phyloP scores from a whole-genome alignment of 1,140 invertebrate species.

The Harlomillsia oculata region DNA sequence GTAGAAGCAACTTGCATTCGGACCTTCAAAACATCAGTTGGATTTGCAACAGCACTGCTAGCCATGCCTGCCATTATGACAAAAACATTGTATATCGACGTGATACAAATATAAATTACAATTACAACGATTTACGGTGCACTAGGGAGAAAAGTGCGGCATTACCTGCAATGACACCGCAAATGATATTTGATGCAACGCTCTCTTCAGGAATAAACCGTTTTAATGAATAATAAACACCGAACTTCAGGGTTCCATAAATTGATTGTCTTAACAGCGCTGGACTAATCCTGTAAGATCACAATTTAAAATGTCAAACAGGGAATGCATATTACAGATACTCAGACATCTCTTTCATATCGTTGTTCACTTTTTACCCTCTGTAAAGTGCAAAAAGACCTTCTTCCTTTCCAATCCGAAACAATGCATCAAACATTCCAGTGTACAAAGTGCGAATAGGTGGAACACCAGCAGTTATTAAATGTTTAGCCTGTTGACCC shows the following conservation, averaged over 20 bases:
- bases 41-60: conserved; percentile 90
- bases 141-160: background rate
- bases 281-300: conserved; percentile 79
- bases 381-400: conserved; percentile 68
- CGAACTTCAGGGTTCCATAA: conserved; percentile 94
- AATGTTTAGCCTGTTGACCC: conserved; percentile 67
- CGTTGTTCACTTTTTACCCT: conserved; percentile 52
- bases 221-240: conserved; percentile 87
- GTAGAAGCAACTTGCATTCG: conserved; percentile 62
- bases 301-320: conserved; percentile 39
- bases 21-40: conserved; percentile 97
- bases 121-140: conserved; percentile 39
- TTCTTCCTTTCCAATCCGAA: conserved; percentile 71
- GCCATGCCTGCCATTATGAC: conserved; percentile 49
- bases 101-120: conserved; percentile 34
- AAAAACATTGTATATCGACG: background rate
- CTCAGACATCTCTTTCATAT: background rate
- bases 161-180: conserved; percentile 65
- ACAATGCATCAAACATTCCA: conserved; percentile 70
- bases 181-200: conserved; percentile 69
- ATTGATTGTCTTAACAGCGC: conserved; percentile 84
- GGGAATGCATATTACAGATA: background rate
- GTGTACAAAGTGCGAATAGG: conserved; percentile 57
- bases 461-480: conserved; percentile 57
- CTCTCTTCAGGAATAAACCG: conserved; percentile 57